Conservation (phyloP, 2,113 vertebrate genomes). For the Pyxicephalus adspersus region DNA sequence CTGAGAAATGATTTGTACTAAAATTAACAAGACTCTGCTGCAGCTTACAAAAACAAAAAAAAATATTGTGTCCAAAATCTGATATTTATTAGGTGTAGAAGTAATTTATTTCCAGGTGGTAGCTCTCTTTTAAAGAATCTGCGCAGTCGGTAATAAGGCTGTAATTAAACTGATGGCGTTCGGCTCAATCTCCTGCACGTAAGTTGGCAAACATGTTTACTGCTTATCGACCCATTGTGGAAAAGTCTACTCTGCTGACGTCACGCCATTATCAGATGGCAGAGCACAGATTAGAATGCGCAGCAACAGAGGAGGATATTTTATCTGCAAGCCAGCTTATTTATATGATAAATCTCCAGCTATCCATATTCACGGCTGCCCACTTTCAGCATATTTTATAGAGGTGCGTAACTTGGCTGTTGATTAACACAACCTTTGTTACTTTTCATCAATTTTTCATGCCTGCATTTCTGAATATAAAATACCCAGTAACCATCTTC, state of each 20-base stretch:
- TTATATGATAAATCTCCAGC: slow-evolving; percentile 4
- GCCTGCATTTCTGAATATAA: slow-evolving; percentile 29
- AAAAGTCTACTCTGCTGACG: slow-evolving; percentile 33
- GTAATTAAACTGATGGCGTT: slow-evolving; percentile 4
- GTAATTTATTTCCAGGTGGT: neutral
- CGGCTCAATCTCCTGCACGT: neutral
- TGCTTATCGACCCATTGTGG: neutral
- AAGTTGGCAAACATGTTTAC: slow-evolving; percentile 6
- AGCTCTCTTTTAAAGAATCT: neutral
- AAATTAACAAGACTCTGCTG: no score
- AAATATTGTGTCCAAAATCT: no score
- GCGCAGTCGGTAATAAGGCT: neutral
- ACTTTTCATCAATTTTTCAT: slow-evolving; percentile 47
- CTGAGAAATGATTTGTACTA: no score
- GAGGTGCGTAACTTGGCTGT: neutral
- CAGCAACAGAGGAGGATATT: neutral
- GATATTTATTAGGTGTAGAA: no score
- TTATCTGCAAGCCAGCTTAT: slow-evolving; percentile 4
- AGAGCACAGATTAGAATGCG: neutral
- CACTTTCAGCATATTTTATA: slow-evolving; percentile 24
- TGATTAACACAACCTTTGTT: slow-evolving; percentile 41
- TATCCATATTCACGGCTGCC: slow-evolving; percentile 16
- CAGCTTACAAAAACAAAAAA: no score
- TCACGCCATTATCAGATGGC: slow-evolving; percentile 9
- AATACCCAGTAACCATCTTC: slow-evolving; percentile 38